Percentiles rank a stretch among this genome's conserved stretches.
Conservation (phyloP, 2,113 vertebrate genomes). For the Suncus etruscus region DNA sequence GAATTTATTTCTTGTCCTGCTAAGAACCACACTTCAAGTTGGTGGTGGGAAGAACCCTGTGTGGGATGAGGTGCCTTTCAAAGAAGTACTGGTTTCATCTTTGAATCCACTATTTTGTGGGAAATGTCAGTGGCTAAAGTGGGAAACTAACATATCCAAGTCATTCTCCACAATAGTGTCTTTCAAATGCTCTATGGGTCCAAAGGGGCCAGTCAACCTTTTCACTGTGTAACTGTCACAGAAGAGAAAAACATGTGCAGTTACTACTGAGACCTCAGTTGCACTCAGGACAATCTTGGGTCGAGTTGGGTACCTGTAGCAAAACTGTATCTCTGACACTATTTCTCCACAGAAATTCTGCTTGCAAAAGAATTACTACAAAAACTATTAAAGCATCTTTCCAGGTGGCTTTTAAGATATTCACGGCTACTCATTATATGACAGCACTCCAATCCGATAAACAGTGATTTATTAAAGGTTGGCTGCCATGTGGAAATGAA, state of each 20-base stretch:
- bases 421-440: not conserved
- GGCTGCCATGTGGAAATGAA: not conserved
- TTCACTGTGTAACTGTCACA: not conserved
- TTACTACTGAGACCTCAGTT: not conserved
- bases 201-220: not conserved
- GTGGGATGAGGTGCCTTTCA: not conserved
- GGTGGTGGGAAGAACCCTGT: no score
- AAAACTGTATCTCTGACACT: not conserved
- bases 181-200: not conserved
- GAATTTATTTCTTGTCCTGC: no score
- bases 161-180: slow-evolving; percentile 29
- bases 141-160: not conserved
- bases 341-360: not conserved
- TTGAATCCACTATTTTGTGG: not conserved
- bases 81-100: not conserved
- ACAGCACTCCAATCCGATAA: slow-evolving; percentile 7
- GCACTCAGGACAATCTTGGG: not conserved
- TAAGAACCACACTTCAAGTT: no score
- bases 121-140: not conserved
- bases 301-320: not conserved
- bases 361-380: not conserved
- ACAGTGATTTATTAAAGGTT: slow-evolving; percentile 22
- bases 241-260: slow-evolving; percentile 11
- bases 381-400: not conserved
- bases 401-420: not conserved